These are phyloP conservation scores for Neoniphon sammara DNA, from an alignment of 2,797 vertebrate species.

Conservation along the genomic window DNA sequence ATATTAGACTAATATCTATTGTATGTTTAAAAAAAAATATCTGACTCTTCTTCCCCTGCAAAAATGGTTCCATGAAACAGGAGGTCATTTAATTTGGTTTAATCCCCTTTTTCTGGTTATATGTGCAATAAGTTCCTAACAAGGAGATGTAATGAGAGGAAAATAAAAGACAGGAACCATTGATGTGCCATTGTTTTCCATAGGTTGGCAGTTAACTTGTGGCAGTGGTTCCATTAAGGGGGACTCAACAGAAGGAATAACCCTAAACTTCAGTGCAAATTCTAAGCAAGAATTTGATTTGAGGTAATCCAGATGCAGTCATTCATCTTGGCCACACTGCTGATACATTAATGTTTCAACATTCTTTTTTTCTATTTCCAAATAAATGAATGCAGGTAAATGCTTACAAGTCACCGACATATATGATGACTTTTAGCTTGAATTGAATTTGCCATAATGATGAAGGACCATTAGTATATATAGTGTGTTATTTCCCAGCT, in stretches of 20 bases:
- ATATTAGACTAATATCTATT: no score
- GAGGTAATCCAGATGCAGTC: slow-evolving; percentile 6
- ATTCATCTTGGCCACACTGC: background rate
- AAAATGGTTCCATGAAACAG: background rate
- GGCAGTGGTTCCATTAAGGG: no score
- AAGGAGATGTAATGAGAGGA: no score
- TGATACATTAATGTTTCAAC: slow-evolving; percentile 18
- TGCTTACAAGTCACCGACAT: slow-evolving; percentile 22
- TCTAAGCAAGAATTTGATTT: background rate
- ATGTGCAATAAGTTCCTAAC: background rate
- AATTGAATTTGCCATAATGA: slow-evolving; percentile 59
- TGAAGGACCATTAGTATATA: slow-evolving; percentile 52
- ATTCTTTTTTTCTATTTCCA: slow-evolving; percentile 25
- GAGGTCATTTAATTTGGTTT: background rate
- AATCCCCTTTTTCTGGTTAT: background rate
- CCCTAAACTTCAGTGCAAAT: background rate
- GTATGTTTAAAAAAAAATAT: no score
- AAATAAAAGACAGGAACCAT: no score
- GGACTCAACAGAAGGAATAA: no score
- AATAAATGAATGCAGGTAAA: slow-evolving; percentile 43
- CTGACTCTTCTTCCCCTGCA: no score
- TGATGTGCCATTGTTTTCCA: no score
- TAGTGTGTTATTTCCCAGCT: slow-evolving; percentile 50
- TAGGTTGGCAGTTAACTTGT: no score
- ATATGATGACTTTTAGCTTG: slow-evolving; percentile 27